These are phyloP conservation scores for Erythrolamprus reginae DNA, from an alignment of 2,113 vertebrate genomes.

Conservation along the genomic window DNA sequence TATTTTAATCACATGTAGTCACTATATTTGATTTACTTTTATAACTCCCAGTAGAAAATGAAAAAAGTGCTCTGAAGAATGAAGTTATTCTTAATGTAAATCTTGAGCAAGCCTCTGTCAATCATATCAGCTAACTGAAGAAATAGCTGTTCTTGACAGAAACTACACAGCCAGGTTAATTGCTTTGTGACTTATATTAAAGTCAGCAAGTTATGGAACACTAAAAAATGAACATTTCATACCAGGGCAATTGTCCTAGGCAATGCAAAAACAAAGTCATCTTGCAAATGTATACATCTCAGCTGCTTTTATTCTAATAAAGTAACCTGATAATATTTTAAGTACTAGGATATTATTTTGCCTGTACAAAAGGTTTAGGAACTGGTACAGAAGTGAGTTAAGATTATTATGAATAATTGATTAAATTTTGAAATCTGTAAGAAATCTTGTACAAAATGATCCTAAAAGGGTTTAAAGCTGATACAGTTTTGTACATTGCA, in stretches of 20 bases:
- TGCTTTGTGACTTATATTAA: constrained; percentile 59
- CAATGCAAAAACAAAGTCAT: background rate
- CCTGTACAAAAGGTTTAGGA: background rate
- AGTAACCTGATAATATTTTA: background rate
- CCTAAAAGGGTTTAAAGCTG: background rate
- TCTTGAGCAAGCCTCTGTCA: constrained; percentile 64
- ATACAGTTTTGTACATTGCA: background rate
- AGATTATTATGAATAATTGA: background rate
- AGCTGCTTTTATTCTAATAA: background rate
- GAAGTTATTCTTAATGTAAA: constrained; percentile 66
- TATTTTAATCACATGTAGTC: constrained; percentile 65
- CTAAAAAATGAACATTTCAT: constrained; percentile 46
- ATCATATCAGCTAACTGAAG: constrained; percentile 45
- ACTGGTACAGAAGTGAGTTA: background rate
- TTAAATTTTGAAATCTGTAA: background rate
- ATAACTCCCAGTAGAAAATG: constrained; percentile 60
- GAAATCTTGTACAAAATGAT: background rate
- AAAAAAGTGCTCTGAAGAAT: constrained; percentile 66
- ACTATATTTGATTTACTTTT: constrained; percentile 62
- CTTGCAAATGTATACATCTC: background rate
- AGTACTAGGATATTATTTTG: background rate
- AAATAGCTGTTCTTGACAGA: constrained; percentile 44
- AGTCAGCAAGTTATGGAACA: constrained; percentile 53
- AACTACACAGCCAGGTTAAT: constrained; percentile 58
- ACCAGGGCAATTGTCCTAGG: background rate